These are phyloP conservation scores for Hyperoplus immaculatus DNA, from an alignment of 2,797 vertebrate species.

Conservation along the genomic window DNA sequence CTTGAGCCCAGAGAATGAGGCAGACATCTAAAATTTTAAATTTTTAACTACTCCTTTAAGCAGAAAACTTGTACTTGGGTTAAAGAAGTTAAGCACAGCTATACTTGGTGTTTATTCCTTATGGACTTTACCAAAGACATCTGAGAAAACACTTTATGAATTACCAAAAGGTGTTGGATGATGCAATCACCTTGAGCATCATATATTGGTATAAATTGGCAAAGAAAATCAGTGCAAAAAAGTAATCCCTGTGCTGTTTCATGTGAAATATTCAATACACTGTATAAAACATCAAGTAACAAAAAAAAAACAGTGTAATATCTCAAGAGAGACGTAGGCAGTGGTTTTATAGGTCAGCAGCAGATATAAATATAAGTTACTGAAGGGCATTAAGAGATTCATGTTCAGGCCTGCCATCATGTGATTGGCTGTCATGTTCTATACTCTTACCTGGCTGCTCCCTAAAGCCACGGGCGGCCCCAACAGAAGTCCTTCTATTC, in stretches of 20 bases:
- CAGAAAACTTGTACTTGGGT: background rate
- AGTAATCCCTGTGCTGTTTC: background rate
- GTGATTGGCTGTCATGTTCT: conserved; percentile 68
- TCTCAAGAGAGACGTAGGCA: conserved; percentile 14
- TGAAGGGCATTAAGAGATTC: conserved; percentile 49
- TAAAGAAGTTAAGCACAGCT: background rate
- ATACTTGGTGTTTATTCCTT: background rate
- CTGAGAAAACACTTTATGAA: background rate
- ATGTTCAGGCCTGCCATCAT: conserved; percentile 39
- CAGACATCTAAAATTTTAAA: no score
- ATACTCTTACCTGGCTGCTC: conserved; percentile 58
- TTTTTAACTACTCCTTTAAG: background rate
- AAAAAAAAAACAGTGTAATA: background rate
- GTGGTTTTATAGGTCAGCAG: conserved; percentile 57
- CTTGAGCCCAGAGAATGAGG: no score
- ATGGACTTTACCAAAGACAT: background rate
- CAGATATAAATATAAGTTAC: conserved; percentile 59
- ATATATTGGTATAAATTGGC: background rate
- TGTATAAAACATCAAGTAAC: conserved; percentile 16
- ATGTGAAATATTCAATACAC: conserved; percentile 12
- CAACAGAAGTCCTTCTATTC: conserved; percentile 52
- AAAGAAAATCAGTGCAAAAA: background rate
- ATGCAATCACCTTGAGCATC: background rate
- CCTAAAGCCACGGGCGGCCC: conserved; percentile 40
- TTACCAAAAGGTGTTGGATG: background rate